Base-by-base conservation (phyloP, 2,888 invertebrate genomes). In the Noctua pronuba region DNA sequence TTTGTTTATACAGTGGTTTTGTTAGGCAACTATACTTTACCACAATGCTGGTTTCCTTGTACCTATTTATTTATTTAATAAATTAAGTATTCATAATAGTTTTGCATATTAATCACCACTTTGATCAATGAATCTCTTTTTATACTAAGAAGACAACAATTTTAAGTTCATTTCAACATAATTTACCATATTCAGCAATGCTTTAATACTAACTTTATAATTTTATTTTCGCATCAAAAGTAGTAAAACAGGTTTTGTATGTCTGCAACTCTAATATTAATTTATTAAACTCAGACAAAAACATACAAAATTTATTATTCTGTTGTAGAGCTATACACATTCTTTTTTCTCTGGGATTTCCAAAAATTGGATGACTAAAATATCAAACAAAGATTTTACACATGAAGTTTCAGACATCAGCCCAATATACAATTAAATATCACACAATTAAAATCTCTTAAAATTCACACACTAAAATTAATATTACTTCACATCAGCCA, bases 221-320 rank as follows among this genome's bases (percentile, higher is more conserved):
- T 60, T 41, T n/a, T 52, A 71, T 11, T 44, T n/a, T 21, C 31
- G 21, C 21, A 58, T 49, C 2, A 35, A 3, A 60, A 24, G 31
- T 60, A 73, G 49, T 73, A 31, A 31, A 77, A 60, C 80, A 28
- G 60, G 52, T 66, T 66, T 66, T 65, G 1, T 52, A 18, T 66
- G 35, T 44, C 8, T 65, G 13, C 35, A 67, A 28, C 11, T n/a
- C n/a, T 31, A 60, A 49, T 3, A 71, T 28, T 55, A 44, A 58
- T 24, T 24, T 1, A 76, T 8, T 28, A 38, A 21, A 31, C 24
- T 70, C 16, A 21, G 21, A 41, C 16, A 60, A 79, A 49, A 58
- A 31, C 10, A 16, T 58, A 24, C n/a, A 46, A 28, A 16, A 35
- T 4, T 18, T 21, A 52, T 13, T 41, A 21, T 21, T 21, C 6